Percentiles rank a stretch among this genome's conserved stretches.
Evolutionary conservation across 1,140 invertebrate species (phyloP).

Genomic region (Sitobion miscanthi): DNA sequence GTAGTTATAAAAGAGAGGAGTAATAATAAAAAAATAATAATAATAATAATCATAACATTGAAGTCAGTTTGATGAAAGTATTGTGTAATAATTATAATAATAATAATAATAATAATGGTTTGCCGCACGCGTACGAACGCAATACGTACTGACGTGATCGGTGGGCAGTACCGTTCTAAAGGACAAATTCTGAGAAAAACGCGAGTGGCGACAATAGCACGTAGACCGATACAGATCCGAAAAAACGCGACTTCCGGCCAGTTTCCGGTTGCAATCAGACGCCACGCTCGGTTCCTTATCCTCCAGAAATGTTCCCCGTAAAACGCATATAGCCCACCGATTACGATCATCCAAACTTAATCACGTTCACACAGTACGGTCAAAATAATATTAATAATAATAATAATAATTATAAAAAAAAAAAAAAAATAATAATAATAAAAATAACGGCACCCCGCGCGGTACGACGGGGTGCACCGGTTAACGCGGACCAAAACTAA

Average conservation of each 20-base stretch:
- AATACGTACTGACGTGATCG: neutral
- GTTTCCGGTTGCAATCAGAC: neutral
- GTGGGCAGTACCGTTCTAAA: no score
- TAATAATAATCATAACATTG: slow-evolving; percentile 49
- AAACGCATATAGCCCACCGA: neutral
- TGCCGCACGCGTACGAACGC: neutral
- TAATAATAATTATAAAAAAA: neutral
- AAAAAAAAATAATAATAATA: no score
- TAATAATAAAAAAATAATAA: slow-evolving; percentile 28
- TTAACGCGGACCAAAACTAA: slow-evolving; percentile 54
- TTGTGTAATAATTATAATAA: slow-evolving; percentile 17
- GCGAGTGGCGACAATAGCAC: neutral
- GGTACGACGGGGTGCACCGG: neutral
- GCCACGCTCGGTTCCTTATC: neutral
- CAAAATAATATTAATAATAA: slow-evolving; percentile 31
- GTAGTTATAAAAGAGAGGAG: slow-evolving; percentile 23
- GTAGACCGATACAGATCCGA: slow-evolving; percentile 28
- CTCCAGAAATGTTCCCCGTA: neutral
- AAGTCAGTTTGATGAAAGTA: slow-evolving; percentile 31
- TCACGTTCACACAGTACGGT: neutral
- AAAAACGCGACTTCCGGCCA: slow-evolving; percentile 55
- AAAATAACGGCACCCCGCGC: slow-evolving; percentile 7
- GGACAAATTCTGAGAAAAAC: neutral
- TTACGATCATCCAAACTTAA: neutral
- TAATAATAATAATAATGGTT: slow-evolving; percentile 46